Evolutionary conservation across 2,888 invertebrate genomes (phyloP).

Genomic region (Pollenia amentaria): DNA sequence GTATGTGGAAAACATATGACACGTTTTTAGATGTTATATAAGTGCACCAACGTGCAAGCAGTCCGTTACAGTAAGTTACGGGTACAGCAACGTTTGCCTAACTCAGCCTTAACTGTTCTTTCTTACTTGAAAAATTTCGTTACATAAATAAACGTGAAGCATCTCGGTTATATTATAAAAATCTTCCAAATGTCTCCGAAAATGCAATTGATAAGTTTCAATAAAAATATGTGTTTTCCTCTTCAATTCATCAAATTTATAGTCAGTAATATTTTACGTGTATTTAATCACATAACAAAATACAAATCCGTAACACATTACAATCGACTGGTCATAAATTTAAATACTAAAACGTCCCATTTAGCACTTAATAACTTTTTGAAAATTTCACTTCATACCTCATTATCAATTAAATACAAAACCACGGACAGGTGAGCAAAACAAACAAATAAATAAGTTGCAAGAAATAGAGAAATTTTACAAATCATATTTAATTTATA

Average conservation of each 20-base stretch:
- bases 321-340: slow-evolving; percentile 43
- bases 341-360: slow-evolving; percentile 34
- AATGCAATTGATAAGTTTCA: too few relatives aligned
- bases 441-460: slow-evolving; percentile 2
- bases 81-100: too few relatives aligned
- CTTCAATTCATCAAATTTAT: slow-evolving; percentile 4
- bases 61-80: too few relatives aligned
- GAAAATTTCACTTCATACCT: slow-evolving; percentile 23
- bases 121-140: too few relatives aligned
- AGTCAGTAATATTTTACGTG: neutral
- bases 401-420: slow-evolving; percentile 48
- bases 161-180: too few relatives aligned
- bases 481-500: slow-evolving; percentile 62
- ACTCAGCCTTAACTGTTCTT: too few relatives aligned
- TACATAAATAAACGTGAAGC: too few relatives aligned
- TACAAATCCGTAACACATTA: slow-evolving; percentile 24
- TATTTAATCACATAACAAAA: slow-evolving; percentile 25
- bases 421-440: neutral
- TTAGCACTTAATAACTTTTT: slow-evolving; percentile 57
- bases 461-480: slow-evolving; percentile 5
- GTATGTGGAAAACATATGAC: too few relatives aligned
- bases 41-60: too few relatives aligned
- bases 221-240: too few relatives aligned
- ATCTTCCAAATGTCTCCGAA: too few relatives aligned
- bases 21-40: too few relatives aligned